Conservation (phyloP, 2,797 vertebrate species). For the Alfaro cultratus region DNA sequence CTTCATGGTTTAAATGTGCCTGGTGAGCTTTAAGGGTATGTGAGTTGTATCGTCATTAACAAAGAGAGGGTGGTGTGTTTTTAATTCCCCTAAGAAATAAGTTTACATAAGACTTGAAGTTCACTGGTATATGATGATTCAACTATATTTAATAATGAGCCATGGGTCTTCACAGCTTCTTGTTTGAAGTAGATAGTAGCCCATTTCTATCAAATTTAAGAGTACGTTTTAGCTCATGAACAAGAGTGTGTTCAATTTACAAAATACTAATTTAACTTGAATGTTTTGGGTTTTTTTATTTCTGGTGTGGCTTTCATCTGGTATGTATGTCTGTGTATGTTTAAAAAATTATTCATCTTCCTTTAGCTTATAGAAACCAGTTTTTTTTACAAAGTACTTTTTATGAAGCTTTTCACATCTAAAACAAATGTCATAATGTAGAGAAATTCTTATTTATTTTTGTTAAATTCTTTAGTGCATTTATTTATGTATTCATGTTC, state of each 20-base stretch:
- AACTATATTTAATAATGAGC: constrained; percentile 23
- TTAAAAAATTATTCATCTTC: background rate
- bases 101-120: constrained; percentile 12
- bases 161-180: constrained; percentile 13
- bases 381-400: background rate
- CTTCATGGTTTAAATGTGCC: background rate
- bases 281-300: background rate
- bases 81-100: constrained; percentile 21
- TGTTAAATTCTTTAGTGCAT: background rate
- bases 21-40: constrained; percentile 20
- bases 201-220: constrained; percentile 4
- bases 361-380: background rate
- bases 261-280: background rate
- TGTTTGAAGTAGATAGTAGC: constrained; percentile 2
- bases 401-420: background rate
- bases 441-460: background rate
- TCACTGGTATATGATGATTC: constrained; percentile 24
- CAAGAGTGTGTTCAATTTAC: background rate
- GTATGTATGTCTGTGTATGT: background rate
- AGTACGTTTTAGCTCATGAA: background rate
- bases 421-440: background rate
- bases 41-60: constrained; percentile 43
- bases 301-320: background rate
- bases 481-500: background rate
- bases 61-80: constrained; percentile 14